Evolutionary conservation across 2,113 vertebrate genomes (phyloP).

Genomic region (Ailurus styani): DNA sequence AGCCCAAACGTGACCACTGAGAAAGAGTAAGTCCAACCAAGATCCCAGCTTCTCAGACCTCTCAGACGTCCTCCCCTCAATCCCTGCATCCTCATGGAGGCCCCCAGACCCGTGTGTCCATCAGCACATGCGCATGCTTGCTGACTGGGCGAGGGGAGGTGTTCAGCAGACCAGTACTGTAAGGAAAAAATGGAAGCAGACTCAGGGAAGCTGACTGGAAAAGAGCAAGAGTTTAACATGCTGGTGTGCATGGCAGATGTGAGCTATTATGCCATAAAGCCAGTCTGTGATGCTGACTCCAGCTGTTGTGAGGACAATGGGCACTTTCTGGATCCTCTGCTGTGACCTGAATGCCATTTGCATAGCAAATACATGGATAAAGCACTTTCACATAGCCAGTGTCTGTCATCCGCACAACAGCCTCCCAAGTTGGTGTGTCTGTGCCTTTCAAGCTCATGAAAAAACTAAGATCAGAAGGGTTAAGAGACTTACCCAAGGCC

Average conservation of each 20-base stretch:
- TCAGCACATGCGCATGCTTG: not conserved
- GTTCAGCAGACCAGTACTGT: not conserved
- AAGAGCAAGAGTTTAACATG: not conserved
- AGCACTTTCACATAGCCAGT: not conserved
- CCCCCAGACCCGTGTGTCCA: not conserved
- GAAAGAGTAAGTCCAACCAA: not conserved
- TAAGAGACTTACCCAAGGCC: not conserved
- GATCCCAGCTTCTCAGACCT: not conserved
- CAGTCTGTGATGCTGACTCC: not conserved
- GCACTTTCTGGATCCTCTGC: not conserved
- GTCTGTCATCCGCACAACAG: not conserved
- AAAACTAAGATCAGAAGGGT: not conserved
- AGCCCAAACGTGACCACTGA: not conserved
- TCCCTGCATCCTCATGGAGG: not conserved
- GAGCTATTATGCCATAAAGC: not conserved
- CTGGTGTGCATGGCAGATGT: not conserved
- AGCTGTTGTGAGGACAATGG: not conserved
- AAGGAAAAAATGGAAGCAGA: not conserved
- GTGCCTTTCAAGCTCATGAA: not conserved
- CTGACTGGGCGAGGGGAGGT: not conserved
- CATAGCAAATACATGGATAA: not conserved
- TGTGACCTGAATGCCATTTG: not conserved
- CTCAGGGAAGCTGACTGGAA: not conserved
- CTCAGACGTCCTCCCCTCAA: not conserved
- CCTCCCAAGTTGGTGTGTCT: not conserved